These are phyloP conservation scores for Micromys minutus DNA, from an alignment of 2,113 vertebrate genomes.

Conservation along the genomic window DNA sequence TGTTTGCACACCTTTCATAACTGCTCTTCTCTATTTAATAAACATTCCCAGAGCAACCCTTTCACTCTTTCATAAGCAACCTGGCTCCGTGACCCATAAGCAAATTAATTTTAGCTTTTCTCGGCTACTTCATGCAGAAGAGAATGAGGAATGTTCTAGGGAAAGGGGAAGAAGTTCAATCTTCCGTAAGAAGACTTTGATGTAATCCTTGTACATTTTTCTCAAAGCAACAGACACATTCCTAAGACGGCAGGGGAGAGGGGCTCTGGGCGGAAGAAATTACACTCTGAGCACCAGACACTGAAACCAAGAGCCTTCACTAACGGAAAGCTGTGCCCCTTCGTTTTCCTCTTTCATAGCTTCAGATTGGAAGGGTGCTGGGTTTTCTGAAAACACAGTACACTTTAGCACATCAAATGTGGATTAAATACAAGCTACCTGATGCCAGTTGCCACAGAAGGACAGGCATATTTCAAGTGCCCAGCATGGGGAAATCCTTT, in stretches of 20 bases:
- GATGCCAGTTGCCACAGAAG: constrained; percentile 47
- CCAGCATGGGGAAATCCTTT: constrained; percentile 32
- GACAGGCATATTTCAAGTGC: constrained; percentile 1
- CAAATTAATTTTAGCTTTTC: constrained; percentile 24
- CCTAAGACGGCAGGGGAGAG: not conserved
- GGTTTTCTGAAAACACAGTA: constrained; percentile 49
- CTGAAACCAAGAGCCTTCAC: constrained; percentile 35
- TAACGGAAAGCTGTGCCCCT: constrained; percentile 37
- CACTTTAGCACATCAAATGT: constrained; percentile 49
- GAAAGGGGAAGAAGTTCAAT: not conserved
- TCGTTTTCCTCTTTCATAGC: constrained; percentile 10
- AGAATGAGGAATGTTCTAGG: constrained; percentile 9
- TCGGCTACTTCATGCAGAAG: constrained; percentile 26
- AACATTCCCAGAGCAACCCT: constrained; percentile 37
- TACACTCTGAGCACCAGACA: constrained; percentile 13
- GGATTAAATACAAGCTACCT: constrained; percentile 52
- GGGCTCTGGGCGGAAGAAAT: constrained; percentile 44
- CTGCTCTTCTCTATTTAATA: constrained; percentile 49
- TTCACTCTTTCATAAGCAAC: constrained; percentile 32
- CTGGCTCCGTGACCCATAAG: constrained; percentile 32
- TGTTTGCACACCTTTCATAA: constrained; percentile 43
- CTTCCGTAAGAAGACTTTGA: not conserved
- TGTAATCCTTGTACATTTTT: constrained; percentile 17
- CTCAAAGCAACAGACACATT: constrained; percentile 51
- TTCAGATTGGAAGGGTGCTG: constrained; percentile 11